Percentiles rank a stretch among this genome's conserved stretches.
phyloP scores from a whole-genome alignment of 2,797 vertebrate genomes.

The Helicolenus hilgendorfi region DNA sequence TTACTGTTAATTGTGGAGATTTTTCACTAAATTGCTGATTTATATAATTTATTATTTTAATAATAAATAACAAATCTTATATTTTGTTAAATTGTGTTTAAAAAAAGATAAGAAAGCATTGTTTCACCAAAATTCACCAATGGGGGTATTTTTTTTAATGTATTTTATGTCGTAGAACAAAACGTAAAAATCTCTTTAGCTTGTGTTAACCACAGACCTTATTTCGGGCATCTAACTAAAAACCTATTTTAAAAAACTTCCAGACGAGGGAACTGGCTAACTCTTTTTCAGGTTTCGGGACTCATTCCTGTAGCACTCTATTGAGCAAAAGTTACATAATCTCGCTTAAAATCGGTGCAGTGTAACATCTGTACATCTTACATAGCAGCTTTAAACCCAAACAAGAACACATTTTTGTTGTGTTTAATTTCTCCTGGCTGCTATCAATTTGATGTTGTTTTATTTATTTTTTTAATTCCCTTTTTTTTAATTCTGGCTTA shows the following conservation, averaged over 20 bases:
- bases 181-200: too few species aligned
- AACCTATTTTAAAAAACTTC: background rate
- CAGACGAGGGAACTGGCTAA: background rate
- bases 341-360: accelerated
- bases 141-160: too few species aligned
- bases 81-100: too few species aligned
- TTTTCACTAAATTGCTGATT: too few species aligned
- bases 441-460: background rate
- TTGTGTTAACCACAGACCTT: background rate
- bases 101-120: too few species aligned
- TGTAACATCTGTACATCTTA: background rate
- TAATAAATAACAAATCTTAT: too few species aligned
- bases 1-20: too few species aligned
- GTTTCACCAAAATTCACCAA: too few species aligned
- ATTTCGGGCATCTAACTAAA: background rate
- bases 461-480: background rate
- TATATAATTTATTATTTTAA: too few species aligned
- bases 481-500: background rate
- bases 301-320: too few species aligned
- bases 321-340: background rate
- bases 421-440: background rate
- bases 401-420: background rate
- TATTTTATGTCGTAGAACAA: too few species aligned
- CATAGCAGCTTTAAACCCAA: background rate
- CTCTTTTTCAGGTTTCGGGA: too few species aligned